phyloP scores from a whole-genome alignment of 2,113 vertebrate genomes.

The Benitochromis conjunctus region DNA sequence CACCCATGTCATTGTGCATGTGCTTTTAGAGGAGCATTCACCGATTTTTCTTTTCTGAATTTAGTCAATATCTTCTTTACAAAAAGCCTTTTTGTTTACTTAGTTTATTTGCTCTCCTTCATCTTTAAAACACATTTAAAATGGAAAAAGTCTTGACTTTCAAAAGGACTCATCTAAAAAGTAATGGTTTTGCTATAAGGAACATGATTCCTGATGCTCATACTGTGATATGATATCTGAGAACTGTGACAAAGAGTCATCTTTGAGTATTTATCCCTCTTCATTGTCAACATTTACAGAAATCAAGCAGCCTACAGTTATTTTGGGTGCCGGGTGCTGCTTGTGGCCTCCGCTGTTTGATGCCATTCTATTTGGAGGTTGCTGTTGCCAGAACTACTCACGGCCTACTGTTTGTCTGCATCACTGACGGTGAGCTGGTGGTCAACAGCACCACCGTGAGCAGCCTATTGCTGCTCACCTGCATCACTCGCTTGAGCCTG shows the following conservation, averaged over 20 bases:
- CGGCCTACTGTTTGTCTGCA: neutral
- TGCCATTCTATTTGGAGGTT: neutral
- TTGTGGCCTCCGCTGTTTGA: neutral
- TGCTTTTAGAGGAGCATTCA: neutral
- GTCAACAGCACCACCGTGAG: neutral
- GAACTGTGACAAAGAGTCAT: neutral
- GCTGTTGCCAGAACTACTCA: neutral
- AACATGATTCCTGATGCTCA: neutral
- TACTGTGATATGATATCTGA: neutral
- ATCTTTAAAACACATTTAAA: neutral
- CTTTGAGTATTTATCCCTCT: neutral
- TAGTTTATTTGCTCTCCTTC: neutral
- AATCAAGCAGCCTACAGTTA: neutral
- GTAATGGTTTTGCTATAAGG: neutral
- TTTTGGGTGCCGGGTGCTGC: neutral
- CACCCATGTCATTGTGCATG: neutral
- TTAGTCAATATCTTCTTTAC: neutral
- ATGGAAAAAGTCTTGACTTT: neutral
- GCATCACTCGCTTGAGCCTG: neutral
- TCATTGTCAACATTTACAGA: neutral
- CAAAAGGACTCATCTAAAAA: neutral
- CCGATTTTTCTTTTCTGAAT: neutral
- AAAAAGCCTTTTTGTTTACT: neutral
- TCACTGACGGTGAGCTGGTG: neutral
- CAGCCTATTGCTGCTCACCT: neutral